Conservation (phyloP, 2,797 vertebrate genomes). For the Pempheris klunzingeri region DNA sequence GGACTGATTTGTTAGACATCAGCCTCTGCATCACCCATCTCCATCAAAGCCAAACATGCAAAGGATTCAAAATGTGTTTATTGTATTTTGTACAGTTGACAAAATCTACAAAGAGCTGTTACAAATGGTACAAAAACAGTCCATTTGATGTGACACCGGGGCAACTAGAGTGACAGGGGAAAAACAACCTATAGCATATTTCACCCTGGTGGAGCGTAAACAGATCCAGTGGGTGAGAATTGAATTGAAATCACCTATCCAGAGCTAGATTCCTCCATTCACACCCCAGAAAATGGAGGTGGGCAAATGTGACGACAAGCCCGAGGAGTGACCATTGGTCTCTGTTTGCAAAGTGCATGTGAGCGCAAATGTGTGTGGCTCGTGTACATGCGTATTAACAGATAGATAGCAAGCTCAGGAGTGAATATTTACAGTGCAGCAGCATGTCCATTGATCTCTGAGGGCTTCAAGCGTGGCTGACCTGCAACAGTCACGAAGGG, state of each 20-base stretch:
- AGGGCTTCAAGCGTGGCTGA: slow-evolving; percentile 85
- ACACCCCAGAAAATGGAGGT: slow-evolving; percentile 83
- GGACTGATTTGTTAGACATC: not conserved
- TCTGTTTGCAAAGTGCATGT: slow-evolving; percentile 33
- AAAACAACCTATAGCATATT: slow-evolving; percentile 82
- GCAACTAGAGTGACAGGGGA: slow-evolving; percentile 76
- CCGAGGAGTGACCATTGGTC: slow-evolving; percentile 54
- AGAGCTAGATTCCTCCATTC: slow-evolving; percentile 91
- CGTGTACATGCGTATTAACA: slow-evolving; percentile 68
- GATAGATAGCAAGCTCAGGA: slow-evolving; percentile 84
- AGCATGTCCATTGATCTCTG: slow-evolving; percentile 88
- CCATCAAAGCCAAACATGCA: slow-evolving; percentile 26
- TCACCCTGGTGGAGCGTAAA: slow-evolving; percentile 88
- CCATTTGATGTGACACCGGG: slow-evolving; percentile 48
- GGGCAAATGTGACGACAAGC: slow-evolving; percentile 62
- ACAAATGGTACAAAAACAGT: slow-evolving; percentile 49
- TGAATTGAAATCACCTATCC: slow-evolving; percentile 98
- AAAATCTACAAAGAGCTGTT: slow-evolving; percentile 56
- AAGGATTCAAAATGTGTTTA: slow-evolving; percentile 52
- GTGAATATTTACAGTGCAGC: slow-evolving; percentile 81
- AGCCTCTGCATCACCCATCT: slow-evolving; percentile 1
- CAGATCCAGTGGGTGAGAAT: slow-evolving; percentile 96
- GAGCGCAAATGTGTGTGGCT: slow-evolving; percentile 42
- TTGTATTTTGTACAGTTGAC: slow-evolving; percentile 58
- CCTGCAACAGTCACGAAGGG: slow-evolving; percentile 80